Evolutionary conservation across 2,888 invertebrate species (phyloP), one percentile per base, ranked within the genome.

Genomic region (Prostheceraeus crozeri): DNA sequence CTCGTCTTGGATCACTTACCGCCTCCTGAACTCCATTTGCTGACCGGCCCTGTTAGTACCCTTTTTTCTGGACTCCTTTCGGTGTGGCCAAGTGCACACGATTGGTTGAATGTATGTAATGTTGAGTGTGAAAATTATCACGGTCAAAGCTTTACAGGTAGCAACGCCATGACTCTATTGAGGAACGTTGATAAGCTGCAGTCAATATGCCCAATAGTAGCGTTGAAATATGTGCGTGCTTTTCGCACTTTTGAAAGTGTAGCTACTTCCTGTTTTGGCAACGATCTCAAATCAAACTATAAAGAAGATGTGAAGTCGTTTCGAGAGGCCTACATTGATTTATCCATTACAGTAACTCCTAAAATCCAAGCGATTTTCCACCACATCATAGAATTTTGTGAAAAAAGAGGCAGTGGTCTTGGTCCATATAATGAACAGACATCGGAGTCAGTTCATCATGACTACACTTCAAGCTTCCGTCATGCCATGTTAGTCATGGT

Each of bases 331-430:
- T 40, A 40, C 21, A 6, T 40, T 40, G 48, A 25, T 19, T 48
- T 48, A 30, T 25, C 8, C 8, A 48, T 48, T 30, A 48, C 27
- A 11, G 48, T 16, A 4, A 16, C 48, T 48, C 14, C 48, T 19
- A 48, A 48, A 21, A 30, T 48, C 6, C 48, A 48, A 28, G 48
- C 48, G 11, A 30, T 48, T 23, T 48, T 48, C 6, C 48, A 48
- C 28, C 48, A 48, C 28, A 19, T 16, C 14, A 11, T 19, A 19
- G 48, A 48, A 14, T 48, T 48, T 19, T 48, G 48, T 21, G 19
- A 48, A 21, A n/a, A 28, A 30, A 48, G 28, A 48, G 27, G 28
- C n/a, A 10, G 23, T n/a, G 8, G 48, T 23, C 28, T 48, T 25
- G 48, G 16, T 6, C 23, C 4, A 14, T 48, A 30, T 10, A 30